Evolutionary conservation across 2,797 vertebrate genomes (phyloP).

Genomic region (Iguana delicatissima): DNA sequence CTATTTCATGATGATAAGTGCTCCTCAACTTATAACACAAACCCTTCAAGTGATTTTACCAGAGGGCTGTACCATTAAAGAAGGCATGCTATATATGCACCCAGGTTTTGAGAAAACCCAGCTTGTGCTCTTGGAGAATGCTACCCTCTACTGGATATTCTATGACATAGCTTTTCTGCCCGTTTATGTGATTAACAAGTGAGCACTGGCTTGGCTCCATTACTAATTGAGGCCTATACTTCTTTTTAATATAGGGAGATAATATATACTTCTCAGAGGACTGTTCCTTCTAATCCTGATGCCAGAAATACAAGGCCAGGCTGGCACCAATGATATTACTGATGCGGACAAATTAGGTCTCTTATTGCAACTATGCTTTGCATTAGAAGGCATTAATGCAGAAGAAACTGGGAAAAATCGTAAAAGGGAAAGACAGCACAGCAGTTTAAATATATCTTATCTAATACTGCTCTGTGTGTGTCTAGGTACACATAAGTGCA

Average conservation of each 20-base stretch:
- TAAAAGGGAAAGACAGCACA: not conserved
- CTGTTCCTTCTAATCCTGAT: not conserved
- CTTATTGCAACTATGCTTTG: not conserved
- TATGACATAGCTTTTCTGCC: not conserved
- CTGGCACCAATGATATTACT: not conserved
- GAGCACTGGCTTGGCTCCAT: not conserved
- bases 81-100: not conserved
- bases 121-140: not conserved
- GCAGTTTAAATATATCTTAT: not conserved
- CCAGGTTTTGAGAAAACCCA: too few species aligned
- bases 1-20: not conserved
- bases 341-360: not conserved
- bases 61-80: not conserved
- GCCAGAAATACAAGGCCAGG: not conserved
- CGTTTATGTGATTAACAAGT: not conserved
- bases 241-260: not conserved
- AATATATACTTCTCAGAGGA: not conserved
- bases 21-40: not conserved
- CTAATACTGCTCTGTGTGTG: not conserved
- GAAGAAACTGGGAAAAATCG: not conserved
- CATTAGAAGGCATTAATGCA: not conserved
- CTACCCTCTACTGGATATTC: constrained; percentile 65
- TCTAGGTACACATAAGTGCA: not conserved
- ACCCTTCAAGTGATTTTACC: not conserved
- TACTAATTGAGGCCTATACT: not conserved